Evolutionary conservation across 1,140 invertebrate genomes (phyloP), one percentile per base, ranked within the genome.

Genomic region (Trichogramma pretiosum): DNA sequence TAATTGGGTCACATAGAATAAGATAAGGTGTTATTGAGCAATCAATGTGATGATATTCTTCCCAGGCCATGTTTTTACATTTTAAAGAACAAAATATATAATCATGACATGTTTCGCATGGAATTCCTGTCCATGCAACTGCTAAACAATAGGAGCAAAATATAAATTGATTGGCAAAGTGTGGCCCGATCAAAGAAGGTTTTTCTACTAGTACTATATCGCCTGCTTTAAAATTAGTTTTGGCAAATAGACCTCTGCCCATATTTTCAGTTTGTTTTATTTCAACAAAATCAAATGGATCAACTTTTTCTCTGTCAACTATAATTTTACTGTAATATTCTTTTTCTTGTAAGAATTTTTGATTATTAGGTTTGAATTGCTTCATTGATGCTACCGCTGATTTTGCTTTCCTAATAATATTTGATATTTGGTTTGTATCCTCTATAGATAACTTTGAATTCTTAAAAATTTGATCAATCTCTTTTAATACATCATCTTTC

Each of bases 91-190:
- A 94, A 61, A 80, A 90, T 48, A 84, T 66, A 7, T 75, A 74
- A 65, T 73, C 69, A 16, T 74, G 75, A 62, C 84, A 87, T 26
- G 62, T 59, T 7, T 74, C 56, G 61, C 84, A 87, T 41, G 83
- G 82, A 45, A 81, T 67, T 49, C 76, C 75, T 17, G 67, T 46
- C 61, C 76, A 73, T 56, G 69, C 71, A 51, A 76, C 72, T 24
- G 73, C 70, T 50, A 85, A 77, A 62, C 91, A 94, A 54, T 84
- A 73, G 59, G 79, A 79, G 61, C 90, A 94, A 58, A 82, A 74
- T 35, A 72, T 75, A 17, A 73, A 67, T 34, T 69, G 70, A 58
- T 80, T 75, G 23, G 75, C 63, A 30, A 77, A 68, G 26, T 83
- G 59, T 10, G 88, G 58, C 3, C 84, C 69, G 5, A 75, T 75